Conservation (phyloP, 1,140 invertebrate genomes). For the Teleogryllus occipitalis region DNA sequence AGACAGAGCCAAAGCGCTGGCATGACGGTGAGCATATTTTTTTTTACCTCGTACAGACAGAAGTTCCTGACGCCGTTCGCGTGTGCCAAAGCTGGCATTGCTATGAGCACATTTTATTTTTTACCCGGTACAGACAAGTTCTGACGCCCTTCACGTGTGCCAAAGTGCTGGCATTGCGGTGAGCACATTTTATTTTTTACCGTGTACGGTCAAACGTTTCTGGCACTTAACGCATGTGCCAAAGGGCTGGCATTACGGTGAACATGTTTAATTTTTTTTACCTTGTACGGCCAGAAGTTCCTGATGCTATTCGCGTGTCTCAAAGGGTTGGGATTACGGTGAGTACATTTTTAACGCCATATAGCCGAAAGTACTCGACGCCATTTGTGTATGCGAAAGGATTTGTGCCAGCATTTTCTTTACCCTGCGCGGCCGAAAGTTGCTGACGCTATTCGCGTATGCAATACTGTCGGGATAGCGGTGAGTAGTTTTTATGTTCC, state of each 20-base stretch:
- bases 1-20: conserved; percentile 53
- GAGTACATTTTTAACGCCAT: too few relatives aligned
- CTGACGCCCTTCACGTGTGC: conserved; percentile 47
- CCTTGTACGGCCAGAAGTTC: too few relatives aligned
- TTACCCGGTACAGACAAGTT: conserved; percentile 56
- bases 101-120: conserved; percentile 41
- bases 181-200: conserved; percentile 41
- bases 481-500: too few relatives aligned
- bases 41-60: conserved; percentile 58
- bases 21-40: conserved; percentile 55
- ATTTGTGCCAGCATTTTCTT: too few relatives aligned
- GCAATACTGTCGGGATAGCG: too few relatives aligned
- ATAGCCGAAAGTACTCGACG: too few relatives aligned
- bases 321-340: too few relatives aligned
- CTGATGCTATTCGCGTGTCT: too few relatives aligned
- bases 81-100: conserved; percentile 54
- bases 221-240: conserved; percentile 47
- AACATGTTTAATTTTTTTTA: too few relatives aligned
- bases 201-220: conserved; percentile 56
- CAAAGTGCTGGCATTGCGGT: conserved; percentile 54
- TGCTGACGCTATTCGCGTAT: too few relatives aligned
- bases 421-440: too few relatives aligned
- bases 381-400: too few relatives aligned
- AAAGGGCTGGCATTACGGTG: conserved; percentile 52
- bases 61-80: conserved; percentile 49